Conservation (phyloP, 2,888 invertebrate genomes). For the Tribolium freemani region DNA sequence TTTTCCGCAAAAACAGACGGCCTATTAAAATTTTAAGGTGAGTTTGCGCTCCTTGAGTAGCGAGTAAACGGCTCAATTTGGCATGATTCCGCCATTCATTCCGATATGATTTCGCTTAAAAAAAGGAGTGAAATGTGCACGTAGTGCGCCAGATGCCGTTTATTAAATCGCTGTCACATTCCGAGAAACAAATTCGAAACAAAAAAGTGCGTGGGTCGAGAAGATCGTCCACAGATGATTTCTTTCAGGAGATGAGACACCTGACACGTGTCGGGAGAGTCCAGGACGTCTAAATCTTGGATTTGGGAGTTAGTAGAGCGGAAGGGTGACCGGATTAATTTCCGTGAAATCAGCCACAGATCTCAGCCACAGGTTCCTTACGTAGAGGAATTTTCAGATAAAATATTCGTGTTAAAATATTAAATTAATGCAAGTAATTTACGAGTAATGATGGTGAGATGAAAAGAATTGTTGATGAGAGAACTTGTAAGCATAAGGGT, state of each 20-base stretch:
- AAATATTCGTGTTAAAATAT: no score
- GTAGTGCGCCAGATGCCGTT: constrained; percentile 32
- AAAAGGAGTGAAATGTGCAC: constrained; percentile 18
- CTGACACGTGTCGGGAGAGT: constrained; percentile 10
- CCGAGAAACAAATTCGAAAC: constrained; percentile 29
- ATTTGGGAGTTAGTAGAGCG: constrained; percentile 15
- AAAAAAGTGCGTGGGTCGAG: constrained; percentile 11
- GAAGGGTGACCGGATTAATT: constrained; percentile 14
- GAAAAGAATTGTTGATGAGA: no score
- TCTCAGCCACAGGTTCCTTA: no score
- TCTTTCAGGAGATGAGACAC: constrained; percentile 1
- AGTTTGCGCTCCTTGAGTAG: background rate
- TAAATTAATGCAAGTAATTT: no score
- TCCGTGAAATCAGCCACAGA: no score
- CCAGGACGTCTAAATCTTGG: constrained; percentile 21
- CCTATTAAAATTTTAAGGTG: constrained; percentile 8
- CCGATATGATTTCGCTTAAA: constrained; percentile 15
- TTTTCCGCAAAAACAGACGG: background rate
- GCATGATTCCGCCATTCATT: constrained; percentile 21
- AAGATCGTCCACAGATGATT: constrained; percentile 7
- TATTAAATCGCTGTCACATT: constrained; percentile 30
- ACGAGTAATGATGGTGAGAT: no score
- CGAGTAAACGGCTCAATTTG: constrained; percentile 23
- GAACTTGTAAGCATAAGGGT: no score
- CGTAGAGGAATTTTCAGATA: no score